Conservation (phyloP, 1,140 invertebrate species). For the Penaeus chinensis region DNA sequence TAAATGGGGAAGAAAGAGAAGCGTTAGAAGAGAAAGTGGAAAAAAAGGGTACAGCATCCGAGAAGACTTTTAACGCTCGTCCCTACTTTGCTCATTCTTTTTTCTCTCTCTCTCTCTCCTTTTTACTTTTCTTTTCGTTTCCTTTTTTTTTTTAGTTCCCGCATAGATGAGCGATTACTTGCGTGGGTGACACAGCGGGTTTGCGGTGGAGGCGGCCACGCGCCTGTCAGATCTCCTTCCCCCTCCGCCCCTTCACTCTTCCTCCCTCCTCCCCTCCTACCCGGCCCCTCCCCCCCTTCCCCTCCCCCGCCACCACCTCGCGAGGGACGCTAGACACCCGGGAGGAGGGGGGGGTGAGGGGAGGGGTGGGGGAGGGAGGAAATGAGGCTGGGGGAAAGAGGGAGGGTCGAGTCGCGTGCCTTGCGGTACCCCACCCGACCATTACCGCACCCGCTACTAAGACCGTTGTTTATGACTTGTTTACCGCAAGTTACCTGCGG, state of each 20-base stretch:
- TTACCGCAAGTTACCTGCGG: slow-evolving; percentile 12
- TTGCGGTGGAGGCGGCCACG: too few relatives aligned
- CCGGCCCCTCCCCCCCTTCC: background rate
- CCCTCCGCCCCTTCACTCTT: too few relatives aligned
- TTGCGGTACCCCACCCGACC: slow-evolving; percentile 33
- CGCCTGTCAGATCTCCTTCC: too few relatives aligned
- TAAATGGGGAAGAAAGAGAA: background rate
- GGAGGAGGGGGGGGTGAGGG: background rate
- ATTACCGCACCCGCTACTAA: slow-evolving; percentile 34
- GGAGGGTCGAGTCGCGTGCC: slow-evolving; percentile 37
- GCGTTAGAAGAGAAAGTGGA: background rate
- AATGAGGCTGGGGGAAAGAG: background rate
- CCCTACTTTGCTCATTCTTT: too few relatives aligned
- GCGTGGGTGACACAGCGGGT: too few relatives aligned
- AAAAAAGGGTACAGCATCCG: background rate
- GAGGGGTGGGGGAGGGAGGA: slow-evolving; percentile 12
- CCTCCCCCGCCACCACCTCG: background rate
- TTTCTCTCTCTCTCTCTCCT: background rate
- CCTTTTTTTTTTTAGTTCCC: too few relatives aligned
- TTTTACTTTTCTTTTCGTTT: background rate
- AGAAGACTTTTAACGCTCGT: background rate
- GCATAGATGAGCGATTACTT: too few relatives aligned
- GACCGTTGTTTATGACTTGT: slow-evolving; percentile 22
- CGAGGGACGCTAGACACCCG: background rate
- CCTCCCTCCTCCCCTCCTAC: background rate